These are phyloP conservation scores for Upupa epops DNA, from an alignment of 2,113 vertebrate species.

Conservation along the genomic window DNA sequence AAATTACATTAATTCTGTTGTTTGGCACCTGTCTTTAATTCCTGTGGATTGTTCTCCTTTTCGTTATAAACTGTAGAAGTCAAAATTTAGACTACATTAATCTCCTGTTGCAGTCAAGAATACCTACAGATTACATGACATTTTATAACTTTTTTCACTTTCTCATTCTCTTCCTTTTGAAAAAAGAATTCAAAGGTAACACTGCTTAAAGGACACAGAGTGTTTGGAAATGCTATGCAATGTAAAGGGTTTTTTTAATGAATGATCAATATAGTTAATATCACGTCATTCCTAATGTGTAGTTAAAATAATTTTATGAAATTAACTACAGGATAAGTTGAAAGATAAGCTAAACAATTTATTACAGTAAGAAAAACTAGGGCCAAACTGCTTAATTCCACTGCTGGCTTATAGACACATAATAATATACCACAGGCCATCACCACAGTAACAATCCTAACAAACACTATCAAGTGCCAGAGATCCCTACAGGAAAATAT, in stretches of 20 bases:
- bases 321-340: not conserved
- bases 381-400: not conserved
- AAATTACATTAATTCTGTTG: not conserved
- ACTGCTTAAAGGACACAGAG: not conserved
- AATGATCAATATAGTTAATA: not conserved
- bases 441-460: not conserved
- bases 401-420: not conserved
- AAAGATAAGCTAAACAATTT: constrained; percentile 1
- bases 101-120: not conserved
- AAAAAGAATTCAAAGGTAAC: not conserved
- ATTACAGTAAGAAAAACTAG: not conserved
- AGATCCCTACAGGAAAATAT: not conserved
- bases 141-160: not conserved
- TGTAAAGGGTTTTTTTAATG: not conserved
- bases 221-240: not conserved
- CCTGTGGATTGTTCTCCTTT: not conserved
- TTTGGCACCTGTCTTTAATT: not conserved
- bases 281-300: not conserved
- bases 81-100: not conserved
- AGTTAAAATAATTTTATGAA: not conserved
- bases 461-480: not conserved
- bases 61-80: not conserved
- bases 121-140: not conserved
- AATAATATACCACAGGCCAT: not conserved
- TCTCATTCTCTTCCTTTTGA: not conserved